Conservation (phyloP, 2,113 vertebrate species). For the Acrocephalus kingi region DNA sequence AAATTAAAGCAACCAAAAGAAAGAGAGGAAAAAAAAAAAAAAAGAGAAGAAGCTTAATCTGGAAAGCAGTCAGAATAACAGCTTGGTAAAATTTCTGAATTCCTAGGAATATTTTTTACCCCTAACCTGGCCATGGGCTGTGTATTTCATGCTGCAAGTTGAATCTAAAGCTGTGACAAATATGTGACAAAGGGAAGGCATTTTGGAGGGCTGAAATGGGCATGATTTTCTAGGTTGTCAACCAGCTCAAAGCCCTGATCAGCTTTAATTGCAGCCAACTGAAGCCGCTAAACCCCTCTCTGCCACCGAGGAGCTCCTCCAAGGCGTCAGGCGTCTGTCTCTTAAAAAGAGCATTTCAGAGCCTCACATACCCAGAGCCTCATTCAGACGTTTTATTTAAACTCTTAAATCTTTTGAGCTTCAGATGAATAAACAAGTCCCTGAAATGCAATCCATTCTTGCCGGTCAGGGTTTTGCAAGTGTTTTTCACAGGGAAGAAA, state of each 20-base stretch:
- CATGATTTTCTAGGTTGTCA: slow-evolving; percentile 36
- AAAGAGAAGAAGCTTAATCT: background rate
- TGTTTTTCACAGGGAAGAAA: slow-evolving; percentile 25
- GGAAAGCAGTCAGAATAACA: slow-evolving; percentile 30
- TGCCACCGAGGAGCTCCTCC: slow-evolving; percentile 31
- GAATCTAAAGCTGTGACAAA: slow-evolving; percentile 70
- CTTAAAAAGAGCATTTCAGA: slow-evolving; percentile 57
- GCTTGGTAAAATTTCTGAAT: slow-evolving; percentile 35
- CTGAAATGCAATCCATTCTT: slow-evolving; percentile 56
- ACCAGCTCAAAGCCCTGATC: slow-evolving; percentile 52
- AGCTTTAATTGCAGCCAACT: slow-evolving; percentile 28
- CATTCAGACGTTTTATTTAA: slow-evolving; percentile 58
- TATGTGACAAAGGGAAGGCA: background rate
- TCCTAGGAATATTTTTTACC: slow-evolving; percentile 24
- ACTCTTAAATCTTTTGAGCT: slow-evolving; percentile 65
- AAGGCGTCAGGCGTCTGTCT: slow-evolving; percentile 67
- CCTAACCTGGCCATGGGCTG: slow-evolving; percentile 65
- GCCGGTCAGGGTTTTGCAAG: slow-evolving; percentile 49
- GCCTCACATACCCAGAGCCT: slow-evolving; percentile 1
- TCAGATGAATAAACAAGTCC: slow-evolving; percentile 10
- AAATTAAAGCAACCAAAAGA: slow-evolving; percentile 66
- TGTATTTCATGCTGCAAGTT: slow-evolving; percentile 56
- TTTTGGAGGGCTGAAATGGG: background rate
- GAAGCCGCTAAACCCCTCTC: slow-evolving; percentile 61
- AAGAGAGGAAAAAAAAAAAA: background rate